Base-by-base conservation (phyloP, 2,888 invertebrate species). In the Nasonovia ribisnigri region DNA sequence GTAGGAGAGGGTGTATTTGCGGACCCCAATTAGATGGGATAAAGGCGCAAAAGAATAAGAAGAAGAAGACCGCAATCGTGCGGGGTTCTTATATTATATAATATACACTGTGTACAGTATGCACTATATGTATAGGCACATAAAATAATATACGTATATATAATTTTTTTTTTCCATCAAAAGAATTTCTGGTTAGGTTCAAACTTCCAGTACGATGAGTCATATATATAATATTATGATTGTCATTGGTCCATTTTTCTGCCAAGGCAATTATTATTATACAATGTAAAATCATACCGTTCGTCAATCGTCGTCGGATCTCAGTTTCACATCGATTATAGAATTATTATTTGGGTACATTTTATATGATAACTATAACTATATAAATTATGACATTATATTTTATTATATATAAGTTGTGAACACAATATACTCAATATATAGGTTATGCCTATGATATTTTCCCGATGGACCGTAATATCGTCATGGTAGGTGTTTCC, bases 11-110 rank as follows among this genome's bases (percentile, higher is more conserved):
- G 42, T 51, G 67, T 88, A 92, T 92, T 88, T 77, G 84, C 46
- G 54, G 84, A 84, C 84, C 93, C 84, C 93, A 89, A 93, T 89
- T 89, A 89, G 89, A 89, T 57, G 57, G 93, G 36, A 93, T 93
- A 93, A 90, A 92, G 16, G 93, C 84, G 93, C 84, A 88, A 43
- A 90, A 90, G n/a, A 67, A n/a, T n/a, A n/a, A 60, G 43, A 77
- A 84, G 57, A 91, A 46, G 86, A 86, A 86, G 60, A 84, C 89
- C 84, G 89, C 93, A 54, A 84, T 88, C n/a, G 89, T 36, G 86
- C n/a, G 8, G 88, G 42, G 84, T 84, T 57, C 48, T 92, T 60
- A 26, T 57, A n/a, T 54, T 36, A 54, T 91, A 42, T 51, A 90
- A 26, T 84, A 84, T 84, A 46, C 36, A 51, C 26, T 43, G 67